Evolutionary conservation across 1,140 invertebrate species (phyloP), one percentile per base, ranked within the genome.

Genomic region (Sminthurinus signatus): DNA sequence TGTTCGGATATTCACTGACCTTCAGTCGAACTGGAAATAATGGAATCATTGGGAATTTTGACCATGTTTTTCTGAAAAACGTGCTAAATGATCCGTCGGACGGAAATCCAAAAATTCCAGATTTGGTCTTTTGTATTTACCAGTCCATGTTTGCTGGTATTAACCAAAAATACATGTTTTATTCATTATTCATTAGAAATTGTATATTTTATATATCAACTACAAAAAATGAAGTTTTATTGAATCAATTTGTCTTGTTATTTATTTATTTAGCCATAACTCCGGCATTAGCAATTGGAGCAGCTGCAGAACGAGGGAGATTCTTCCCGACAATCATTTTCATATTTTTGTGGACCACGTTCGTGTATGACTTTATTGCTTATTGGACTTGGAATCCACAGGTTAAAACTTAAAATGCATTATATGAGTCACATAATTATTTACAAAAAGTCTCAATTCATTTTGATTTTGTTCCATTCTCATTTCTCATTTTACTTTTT

Each of bases 271-370:
- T 67, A 19, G 70, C 67, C 2, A 72, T 72, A 27, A 72, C 70
- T 14, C 70, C 70, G 36, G 70, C 70, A 4, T 42, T 72, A 1
- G 64, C 61, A 0, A 69, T 72, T 27, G 70, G 70, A 2, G 62
- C 69, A 28, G 69, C 69, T 1, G 69, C 69, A 5, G 69, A 68
- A 52, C 17, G 69, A 27, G 69, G 62, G 21, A n/a, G 69, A 28
- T 68, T 71, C 48, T 32, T 68, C 8, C 69, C 69, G n/a, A 65
- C 65, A n/a, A 52, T 68, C 29, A 44, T 71, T 44, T 71, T 71
- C 51, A 71, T 71, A 21, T 68, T 71, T 32, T 14, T 71, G 5
- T 71, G 69, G 69, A 71, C 69, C 1, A 68, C 69, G 17, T 48
- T 71, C 5, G 69, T 71, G 10, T 71, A 68, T 36, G 65, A 67